Evolutionary conservation across 2,888 invertebrate species (phyloP), one percentile per base, ranked within the genome.

Genomic region (Octodonta nipae): DNA sequence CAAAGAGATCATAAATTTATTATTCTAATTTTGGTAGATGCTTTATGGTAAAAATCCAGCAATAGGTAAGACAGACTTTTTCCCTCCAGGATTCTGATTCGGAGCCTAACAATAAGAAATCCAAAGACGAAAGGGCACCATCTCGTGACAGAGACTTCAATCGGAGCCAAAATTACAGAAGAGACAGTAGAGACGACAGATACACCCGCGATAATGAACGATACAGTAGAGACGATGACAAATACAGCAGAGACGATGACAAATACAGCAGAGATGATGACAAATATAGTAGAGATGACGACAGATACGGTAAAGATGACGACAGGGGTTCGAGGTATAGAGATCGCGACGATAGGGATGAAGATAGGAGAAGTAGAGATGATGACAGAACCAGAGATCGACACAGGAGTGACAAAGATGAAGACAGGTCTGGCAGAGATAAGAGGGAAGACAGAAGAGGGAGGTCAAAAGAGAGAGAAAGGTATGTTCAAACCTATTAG

Each of bases 401-500:
- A 10, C 49, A 55, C 15, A 36, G 47, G 11, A n/a, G n/a, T n/a
- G 44, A 46, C 24, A 44, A 50, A 27, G 45, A 44, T 13, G 42
- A 45, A 13, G 36, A 41, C 20, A 33, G 33, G 6, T 30, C 30
- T 6, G 14, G 12, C 8, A 36, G 39, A 13, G 39, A 40, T 10
- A 41, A 38, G 17, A 36, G 43, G 13, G 43, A 46, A 16, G 43
- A 42, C 16, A 34, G 39, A 13, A 35, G 34, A 30, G 38, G 25
- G 50, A 4, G 54, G 54, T 2, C 61, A 62, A 36, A 52, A 60
- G 5, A 56, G 63, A 2, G 61, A 60, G 33, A 64, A 17, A 36
- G 37, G 37, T 39, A n/a, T n/a, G n/a, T n/a, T n/a, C n/a, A n/a
- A n/a, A n/a, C n/a, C n/a, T n/a, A n/a, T n/a, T n/a, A n/a, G n/a